These are phyloP conservation scores for Gymnarchus niloticus DNA, from an alignment of 2,113 vertebrate genomes.

Conservation along the genomic window DNA sequence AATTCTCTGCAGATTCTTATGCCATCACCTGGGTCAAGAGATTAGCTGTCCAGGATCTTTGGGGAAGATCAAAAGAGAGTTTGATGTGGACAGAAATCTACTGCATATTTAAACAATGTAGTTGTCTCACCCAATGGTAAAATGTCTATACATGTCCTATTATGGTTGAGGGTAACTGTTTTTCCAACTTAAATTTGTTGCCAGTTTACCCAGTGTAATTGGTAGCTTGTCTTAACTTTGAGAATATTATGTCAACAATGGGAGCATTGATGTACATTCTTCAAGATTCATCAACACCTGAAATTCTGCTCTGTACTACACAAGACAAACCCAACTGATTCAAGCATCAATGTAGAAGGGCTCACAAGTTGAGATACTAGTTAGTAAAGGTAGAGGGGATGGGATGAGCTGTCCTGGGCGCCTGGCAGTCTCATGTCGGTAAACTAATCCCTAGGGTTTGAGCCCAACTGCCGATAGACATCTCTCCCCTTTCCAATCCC, in stretches of 20 bases:
- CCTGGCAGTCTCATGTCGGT: constrained; percentile 62
- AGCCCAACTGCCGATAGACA: constrained; percentile 41
- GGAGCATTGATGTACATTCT: not conserved
- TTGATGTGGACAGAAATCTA: not conserved
- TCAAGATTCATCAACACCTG: not conserved
- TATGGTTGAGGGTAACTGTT: too few species aligned
- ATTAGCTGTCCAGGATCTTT: too few species aligned
- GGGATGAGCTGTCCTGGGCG: constrained; percentile 51
- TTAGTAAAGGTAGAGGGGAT: constrained; percentile 31
- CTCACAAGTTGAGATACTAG: not conserved
- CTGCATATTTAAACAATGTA: not conserved
- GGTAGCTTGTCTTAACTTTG: not conserved
- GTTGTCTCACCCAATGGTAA: too few species aligned
- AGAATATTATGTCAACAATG: not conserved
- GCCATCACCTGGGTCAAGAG: too few species aligned
- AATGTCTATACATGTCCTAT: too few species aligned
- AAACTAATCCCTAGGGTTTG: constrained; percentile 58
- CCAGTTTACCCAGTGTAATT: not conserved
- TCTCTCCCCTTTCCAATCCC: constrained; percentile 31
- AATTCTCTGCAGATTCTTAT: not conserved
- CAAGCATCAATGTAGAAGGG: not conserved
- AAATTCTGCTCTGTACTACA: not conserved
- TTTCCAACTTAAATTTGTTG: not conserved
- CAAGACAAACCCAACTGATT: not conserved
- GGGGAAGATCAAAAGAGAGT: too few species aligned